Evolutionary conservation across 2,888 invertebrate species (phyloP), one percentile per base, ranked within the genome.

Genomic region (Parapristionchus giblindavisi): DNA sequence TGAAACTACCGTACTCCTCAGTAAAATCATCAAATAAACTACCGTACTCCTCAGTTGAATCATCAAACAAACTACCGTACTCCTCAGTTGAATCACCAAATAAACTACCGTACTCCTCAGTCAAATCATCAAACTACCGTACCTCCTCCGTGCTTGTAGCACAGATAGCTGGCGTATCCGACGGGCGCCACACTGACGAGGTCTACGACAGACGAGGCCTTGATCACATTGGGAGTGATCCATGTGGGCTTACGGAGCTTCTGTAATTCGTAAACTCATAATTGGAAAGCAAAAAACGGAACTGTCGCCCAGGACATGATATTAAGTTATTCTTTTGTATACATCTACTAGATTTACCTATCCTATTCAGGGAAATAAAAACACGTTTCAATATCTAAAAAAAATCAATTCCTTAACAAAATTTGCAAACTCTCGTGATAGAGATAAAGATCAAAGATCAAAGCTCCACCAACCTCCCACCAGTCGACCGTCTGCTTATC

Each of bases 91-190:
- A n/a, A n/a, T n/a, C n/a, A 43, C 40, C 40, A 21, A 29, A 40
- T 27, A 6, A 56, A 6, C 5, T 14, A 24, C 40, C 27, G 17
- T 27, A 1, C 43, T 24, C 8, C 65, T 24, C 1, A 27, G 14
- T 2, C 5, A 1, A 21, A 17, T 24, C 66, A 29, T 36, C 34
- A 17, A 14, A 21, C 61, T n/a, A 74, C 51, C 65, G 51, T 48
- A 83, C 84, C 86, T 60, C 86, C 86, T 11, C 86, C 86, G 76
- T 85, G 81, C 74, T 85, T 86, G 80, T 83, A 86, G 68, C 85
- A 83, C 40, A 86, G 76, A 73, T 86, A 86, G 24, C 85, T 83
- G 24, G 86, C 86, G 76, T 85, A 86, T 40, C 86, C 86, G 36
- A 86, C 76, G 27, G 86, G 85, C 8, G 81, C 76, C 51, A 84